phyloP scores from a whole-genome alignment of 2,797 vertebrate species.

The Clarias pachynema region DNA sequence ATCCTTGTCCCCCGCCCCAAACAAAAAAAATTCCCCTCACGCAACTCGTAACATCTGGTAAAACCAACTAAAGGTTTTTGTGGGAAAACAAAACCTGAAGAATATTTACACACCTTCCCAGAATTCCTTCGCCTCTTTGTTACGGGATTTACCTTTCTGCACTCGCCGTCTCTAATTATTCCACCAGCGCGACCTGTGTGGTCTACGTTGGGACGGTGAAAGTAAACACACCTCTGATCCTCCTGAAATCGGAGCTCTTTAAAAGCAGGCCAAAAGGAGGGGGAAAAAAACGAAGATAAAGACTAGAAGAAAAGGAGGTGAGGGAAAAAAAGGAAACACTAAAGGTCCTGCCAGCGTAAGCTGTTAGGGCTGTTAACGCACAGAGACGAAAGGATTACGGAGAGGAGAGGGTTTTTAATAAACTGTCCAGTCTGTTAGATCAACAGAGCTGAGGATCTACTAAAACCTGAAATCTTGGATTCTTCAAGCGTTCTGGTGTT shows the following conservation, averaged over 20 bases:
- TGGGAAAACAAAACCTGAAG: neutral
- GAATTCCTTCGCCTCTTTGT: constrained; percentile 61
- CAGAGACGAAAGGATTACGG: constrained; percentile 31
- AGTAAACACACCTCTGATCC: constrained; percentile 38
- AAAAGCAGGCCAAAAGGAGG: neutral
- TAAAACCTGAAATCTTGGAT: neutral
- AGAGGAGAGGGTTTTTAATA: constrained; percentile 30
- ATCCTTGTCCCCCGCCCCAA: too few relatives aligned
- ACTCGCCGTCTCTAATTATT: constrained; percentile 73
- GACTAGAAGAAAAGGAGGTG: constrained; percentile 34
- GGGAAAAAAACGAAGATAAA: constrained; percentile 31
- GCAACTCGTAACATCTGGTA: neutral
- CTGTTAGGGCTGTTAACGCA: constrained; percentile 33
- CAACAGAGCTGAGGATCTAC: constrained; percentile 14
- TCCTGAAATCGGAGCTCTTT: constrained; percentile 33
- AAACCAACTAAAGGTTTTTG: neutral
- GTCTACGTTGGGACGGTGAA: constrained; percentile 65
- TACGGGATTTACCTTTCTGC: constrained; percentile 71
- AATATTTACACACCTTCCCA: neutral
- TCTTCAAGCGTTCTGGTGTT: too few relatives aligned
- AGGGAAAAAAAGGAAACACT: neutral
- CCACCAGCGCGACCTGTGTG: constrained; percentile 76
- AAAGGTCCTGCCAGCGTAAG: constrained; percentile 52
- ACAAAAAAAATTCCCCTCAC: neutral
- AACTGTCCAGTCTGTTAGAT: constrained; percentile 37